A percentile compares a stretch with the other conserved stretches of the same genome.
Evolutionary conservation across 2,113 vertebrate species (phyloP).

Genomic region (Sphyrna mokarran): DNA sequence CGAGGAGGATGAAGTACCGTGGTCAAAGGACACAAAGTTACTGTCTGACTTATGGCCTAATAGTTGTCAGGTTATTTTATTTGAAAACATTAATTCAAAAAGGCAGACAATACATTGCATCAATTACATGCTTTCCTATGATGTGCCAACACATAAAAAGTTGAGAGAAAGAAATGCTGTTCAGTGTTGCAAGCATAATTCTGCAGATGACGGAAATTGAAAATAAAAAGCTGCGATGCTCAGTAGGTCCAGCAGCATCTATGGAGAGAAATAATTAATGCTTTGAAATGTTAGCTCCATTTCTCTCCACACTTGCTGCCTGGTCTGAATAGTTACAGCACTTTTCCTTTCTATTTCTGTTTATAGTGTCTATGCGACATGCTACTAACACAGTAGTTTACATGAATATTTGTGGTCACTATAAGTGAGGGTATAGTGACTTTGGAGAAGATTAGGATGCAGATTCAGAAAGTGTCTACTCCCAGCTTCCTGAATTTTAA

Average conservation of each 20-base stretch:
- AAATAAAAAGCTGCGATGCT: not conserved
- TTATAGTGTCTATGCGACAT: not conserved
- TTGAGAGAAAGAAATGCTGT: not conserved
- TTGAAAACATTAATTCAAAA: not conserved
- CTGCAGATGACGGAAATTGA: not conserved
- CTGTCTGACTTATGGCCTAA: not conserved
- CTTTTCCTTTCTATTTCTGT: not conserved
- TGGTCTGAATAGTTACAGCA: not conserved
- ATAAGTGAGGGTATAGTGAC: not conserved
- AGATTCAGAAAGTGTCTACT: not conserved
- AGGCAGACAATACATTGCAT: not conserved
- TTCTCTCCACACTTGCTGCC: not conserved
- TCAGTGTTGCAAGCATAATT: not conserved
- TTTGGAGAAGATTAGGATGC: not conserved
- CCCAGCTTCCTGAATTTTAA: not conserved
- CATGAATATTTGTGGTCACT: not conserved
- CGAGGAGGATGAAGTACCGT: not conserved
- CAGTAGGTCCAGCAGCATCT: not conserved
- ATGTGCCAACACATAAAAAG: not conserved
- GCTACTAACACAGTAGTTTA: not conserved
- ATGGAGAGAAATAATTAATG: not conserved
- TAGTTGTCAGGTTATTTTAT: not conserved
- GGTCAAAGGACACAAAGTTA: not conserved
- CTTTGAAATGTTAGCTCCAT: not conserved
- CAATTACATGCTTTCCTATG: not conserved